Evolutionary conservation across 2,888 invertebrate species (phyloP).

Genomic region (Clostera curtula): DNA sequence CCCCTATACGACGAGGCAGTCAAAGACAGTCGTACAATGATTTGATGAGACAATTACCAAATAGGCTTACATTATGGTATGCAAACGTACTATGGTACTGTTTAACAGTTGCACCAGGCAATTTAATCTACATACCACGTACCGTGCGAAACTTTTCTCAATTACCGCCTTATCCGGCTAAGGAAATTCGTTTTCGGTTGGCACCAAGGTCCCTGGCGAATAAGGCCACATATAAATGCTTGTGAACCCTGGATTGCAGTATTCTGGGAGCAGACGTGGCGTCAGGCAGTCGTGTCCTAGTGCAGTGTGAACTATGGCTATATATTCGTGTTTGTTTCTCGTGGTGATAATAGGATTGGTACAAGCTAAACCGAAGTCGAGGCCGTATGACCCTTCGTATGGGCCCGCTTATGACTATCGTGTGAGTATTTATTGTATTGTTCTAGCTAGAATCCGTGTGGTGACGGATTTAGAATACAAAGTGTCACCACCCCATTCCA

Average conservation of each 20-base stretch:
- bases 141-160: slow-evolving; percentile 68
- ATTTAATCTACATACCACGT: slow-evolving; percentile 44
- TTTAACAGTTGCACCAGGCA: too few species aligned
- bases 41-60: too few species aligned
- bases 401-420: slow-evolving; percentile 73
- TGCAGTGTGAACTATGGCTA: slow-evolving; percentile 35
- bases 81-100: too few species aligned
- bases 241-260: slow-evolving; percentile 52
- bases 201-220: slow-evolving; percentile 54
- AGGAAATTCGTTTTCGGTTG: slow-evolving; percentile 65
- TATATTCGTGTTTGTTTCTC: slow-evolving; percentile 39
- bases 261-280: slow-evolving; percentile 48
- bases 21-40: too few species aligned
- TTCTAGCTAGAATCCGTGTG: too few species aligned
- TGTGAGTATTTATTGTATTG: slow-evolving; percentile 64
- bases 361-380: slow-evolving; percentile 39
- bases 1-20: too few species aligned
- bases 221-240: slow-evolving; percentile 71
- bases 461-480: too few species aligned
- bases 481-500: too few species aligned
- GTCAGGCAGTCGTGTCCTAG: slow-evolving; percentile 38
- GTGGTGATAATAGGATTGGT: slow-evolving; percentile 34
- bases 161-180: slow-evolving; percentile 35
- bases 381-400: slow-evolving; percentile 50
- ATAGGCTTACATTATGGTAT: too few species aligned